Base-by-base conservation (phyloP, 1,140 invertebrate species). In the Drosophila lowei region DNA sequence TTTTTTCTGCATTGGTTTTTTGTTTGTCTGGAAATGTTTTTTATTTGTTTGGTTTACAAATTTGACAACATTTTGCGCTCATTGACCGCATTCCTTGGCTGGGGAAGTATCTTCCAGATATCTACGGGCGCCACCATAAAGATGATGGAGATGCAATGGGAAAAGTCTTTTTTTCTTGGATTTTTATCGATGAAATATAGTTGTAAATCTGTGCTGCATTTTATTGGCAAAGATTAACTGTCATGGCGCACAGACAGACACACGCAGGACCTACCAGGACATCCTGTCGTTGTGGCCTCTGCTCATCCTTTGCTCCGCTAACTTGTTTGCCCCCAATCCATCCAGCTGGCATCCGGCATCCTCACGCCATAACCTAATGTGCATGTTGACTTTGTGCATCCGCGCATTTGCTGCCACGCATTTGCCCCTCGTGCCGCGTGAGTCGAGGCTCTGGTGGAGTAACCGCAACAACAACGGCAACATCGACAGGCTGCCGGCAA, bases 341-440 rank as follows among this genome's bases (percentile, higher is more conserved):
- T 55, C 34, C 43, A 38, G 13, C 34, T 4, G 4, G 34, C 4
- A 5, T 13, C 34, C 23, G 4, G 23, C 23, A 23, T 23, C 11
- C 4, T 38, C 41, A 38, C 23, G 44, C 42, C 38, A 42, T 42
- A 41, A 49, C 44, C 53, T 41, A 47, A 49, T 67, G 70, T 66
- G 44, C 49, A 59, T 59, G 72, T 59, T 66, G 62, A 70, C 65
- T 75, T 75, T 71, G 66, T 79, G 77, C 65, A 79, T 46, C 62
- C 65, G 71, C 65, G 47, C 77, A 42, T 62, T 66, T 56, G 61
- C 15, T 60, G 74, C 54, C 48, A 68, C 64, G 72, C 73, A 60
- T 61, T 77, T 76, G 56, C 23, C 52, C 16, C 54, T 15, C 41
- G 21, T 52, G 42, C 5, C 25, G 13, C 47, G 28, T n/a, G n/a